Percentiles rank a stretch among this genome's conserved stretches.
These are phyloP conservation scores for Erythrocercus mccallii DNA, from an alignment of 2,113 vertebrate species.

Conservation along the genomic window DNA sequence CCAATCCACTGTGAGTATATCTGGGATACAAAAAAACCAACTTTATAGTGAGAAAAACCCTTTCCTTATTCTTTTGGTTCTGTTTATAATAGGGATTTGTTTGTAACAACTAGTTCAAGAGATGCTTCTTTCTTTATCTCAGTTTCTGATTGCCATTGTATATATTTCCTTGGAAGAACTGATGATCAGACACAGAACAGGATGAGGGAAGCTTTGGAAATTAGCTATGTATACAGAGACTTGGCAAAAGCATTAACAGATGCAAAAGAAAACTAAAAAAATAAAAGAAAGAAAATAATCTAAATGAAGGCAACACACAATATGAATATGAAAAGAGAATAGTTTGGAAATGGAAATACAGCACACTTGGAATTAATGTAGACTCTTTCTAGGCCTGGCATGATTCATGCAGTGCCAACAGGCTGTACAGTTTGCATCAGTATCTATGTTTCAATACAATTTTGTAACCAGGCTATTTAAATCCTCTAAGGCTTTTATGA, in stretches of 20 bases:
- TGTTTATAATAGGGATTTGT: background rate
- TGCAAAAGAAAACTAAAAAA: background rate
- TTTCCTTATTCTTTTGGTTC: background rate
- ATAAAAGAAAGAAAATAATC: background rate
- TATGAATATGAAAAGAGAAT: constrained; percentile 30
- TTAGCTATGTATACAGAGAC: background rate
- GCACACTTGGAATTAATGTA: constrained; percentile 14
- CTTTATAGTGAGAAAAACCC: background rate
- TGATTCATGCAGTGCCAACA: constrained; percentile 20
- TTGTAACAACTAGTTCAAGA: background rate
- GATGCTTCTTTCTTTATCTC: background rate
- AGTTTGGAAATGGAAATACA: constrained; percentile 39
- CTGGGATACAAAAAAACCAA: background rate
- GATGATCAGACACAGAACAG: background rate
- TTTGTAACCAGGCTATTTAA: constrained; percentile 31
- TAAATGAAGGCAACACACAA: constrained; percentile 19
- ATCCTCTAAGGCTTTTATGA: background rate
- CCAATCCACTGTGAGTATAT: background rate
- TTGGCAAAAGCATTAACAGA: constrained; percentile 19
- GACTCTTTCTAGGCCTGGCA: background rate
- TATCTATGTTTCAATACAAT: constrained; percentile 6
- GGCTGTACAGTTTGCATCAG: constrained; percentile 28
- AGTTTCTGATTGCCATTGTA: background rate
- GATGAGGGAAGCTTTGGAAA: constrained; percentile 23
- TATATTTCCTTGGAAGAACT: constrained; percentile 21